phyloP scores from a whole-genome alignment of 2,797 vertebrate genomes.

The Cuniculus paca region DNA sequence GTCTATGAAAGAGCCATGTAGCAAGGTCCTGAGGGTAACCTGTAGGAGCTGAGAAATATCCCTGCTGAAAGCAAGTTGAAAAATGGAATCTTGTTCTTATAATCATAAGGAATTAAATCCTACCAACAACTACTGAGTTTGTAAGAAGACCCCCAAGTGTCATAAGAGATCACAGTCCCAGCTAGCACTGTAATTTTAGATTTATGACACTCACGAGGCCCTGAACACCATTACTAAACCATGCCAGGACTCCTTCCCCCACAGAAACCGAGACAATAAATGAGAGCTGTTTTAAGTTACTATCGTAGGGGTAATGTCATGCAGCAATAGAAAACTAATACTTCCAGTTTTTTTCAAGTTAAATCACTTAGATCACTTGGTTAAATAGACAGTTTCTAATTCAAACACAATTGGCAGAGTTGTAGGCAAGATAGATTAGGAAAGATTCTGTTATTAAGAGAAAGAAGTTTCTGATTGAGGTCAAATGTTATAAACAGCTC shows the following conservation, averaged over 20 bases:
- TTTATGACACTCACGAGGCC: not conserved
- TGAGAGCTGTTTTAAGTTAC: not conserved
- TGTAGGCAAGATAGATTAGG: not conserved
- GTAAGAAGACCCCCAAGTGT: not conserved
- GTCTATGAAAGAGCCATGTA: not conserved
- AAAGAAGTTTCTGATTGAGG: not conserved
- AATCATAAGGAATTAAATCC: not conserved
- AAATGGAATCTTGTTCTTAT: not conserved
- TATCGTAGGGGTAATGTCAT: not conserved
- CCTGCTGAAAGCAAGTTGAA: not conserved
- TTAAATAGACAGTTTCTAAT: not conserved
- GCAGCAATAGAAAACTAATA: not conserved
- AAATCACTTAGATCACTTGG: not conserved
- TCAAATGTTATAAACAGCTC: not conserved
- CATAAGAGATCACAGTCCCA: not conserved
- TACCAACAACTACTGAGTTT: not conserved
- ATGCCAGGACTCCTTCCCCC: not conserved
- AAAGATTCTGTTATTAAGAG: not conserved
- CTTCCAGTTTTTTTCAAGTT: not conserved
- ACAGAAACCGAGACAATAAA: not conserved
- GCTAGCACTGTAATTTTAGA: not conserved
- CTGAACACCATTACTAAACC: not conserved
- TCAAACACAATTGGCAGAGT: not conserved
- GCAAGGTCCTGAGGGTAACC: not conserved
- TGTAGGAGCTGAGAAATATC: not conserved